Evolutionary conservation across 2,797 vertebrate genomes (phyloP).

Genomic region (Pantherophis vulpinus): DNA sequence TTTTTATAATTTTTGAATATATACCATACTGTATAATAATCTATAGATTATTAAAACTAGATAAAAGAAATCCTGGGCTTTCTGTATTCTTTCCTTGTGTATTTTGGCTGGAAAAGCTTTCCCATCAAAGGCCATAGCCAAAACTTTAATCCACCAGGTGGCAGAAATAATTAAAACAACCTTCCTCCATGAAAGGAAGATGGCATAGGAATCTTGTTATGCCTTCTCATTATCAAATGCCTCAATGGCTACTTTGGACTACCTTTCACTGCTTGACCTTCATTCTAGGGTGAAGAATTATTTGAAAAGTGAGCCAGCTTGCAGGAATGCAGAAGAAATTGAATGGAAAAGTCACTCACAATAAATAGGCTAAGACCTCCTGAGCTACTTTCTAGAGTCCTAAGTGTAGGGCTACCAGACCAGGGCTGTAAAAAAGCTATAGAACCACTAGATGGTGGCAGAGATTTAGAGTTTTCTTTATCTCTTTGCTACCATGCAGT

Average conservation of each 20-base stretch:
- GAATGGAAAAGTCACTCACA: neutral
- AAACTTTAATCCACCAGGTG: slow-evolving; percentile 14
- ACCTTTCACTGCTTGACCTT: neutral
- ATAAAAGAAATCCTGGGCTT: neutral
- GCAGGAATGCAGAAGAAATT: neutral
- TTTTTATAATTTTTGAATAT: neutral
- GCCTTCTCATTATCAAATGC: neutral
- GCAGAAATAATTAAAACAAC: slow-evolving; percentile 24
- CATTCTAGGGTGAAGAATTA: neutral
- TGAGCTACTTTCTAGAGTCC: neutral
- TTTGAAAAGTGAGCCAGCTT: neutral
- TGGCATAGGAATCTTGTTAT: neutral
- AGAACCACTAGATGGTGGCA: neutral
- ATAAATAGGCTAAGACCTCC: neutral
- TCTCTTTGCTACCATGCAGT: neutral
- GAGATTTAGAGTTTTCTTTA: neutral
- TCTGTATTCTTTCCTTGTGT: neutral
- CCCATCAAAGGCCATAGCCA: neutral
- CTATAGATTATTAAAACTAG: neutral
- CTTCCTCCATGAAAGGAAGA: neutral
- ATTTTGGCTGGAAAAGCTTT: neutral
- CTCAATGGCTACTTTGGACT: neutral
- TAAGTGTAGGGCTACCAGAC: neutral
- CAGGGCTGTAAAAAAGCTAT: neutral
- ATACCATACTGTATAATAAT: neutral